A percentile compares a stretch with the other conserved stretches of the same genome.
phyloP scores from a whole-genome alignment of 2,888 invertebrate genomes.

The Oeneis ivallda region DNA sequence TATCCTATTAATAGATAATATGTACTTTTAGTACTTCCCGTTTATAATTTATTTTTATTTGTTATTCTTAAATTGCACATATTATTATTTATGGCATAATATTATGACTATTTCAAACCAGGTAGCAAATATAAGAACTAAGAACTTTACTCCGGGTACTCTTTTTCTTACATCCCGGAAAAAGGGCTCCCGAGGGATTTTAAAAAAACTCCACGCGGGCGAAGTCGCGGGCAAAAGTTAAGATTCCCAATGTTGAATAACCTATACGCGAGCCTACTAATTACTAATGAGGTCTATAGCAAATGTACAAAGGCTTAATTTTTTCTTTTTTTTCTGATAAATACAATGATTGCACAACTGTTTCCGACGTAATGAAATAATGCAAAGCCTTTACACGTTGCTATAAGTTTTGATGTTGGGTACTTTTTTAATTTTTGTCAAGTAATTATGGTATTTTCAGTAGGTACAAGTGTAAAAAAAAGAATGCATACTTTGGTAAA shows the following conservation, averaged over 20 bases:
- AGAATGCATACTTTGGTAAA: not conserved
- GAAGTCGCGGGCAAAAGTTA: too few relatives aligned
- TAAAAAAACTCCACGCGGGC: too few relatives aligned
- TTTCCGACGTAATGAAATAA: constrained; percentile 1
- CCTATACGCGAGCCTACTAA: too few relatives aligned
- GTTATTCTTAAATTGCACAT: not conserved
- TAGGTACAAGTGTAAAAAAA: not conserved
- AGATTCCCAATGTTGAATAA: too few relatives aligned
- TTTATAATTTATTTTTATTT: constrained; percentile 7
- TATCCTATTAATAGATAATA: constrained; percentile 7
- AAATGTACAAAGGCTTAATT: constrained; percentile 6
- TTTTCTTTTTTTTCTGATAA: constrained; percentile 17
- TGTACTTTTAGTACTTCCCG: constrained; percentile 4
- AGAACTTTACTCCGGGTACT: too few relatives aligned
- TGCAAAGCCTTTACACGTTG: not conserved
- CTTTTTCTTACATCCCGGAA: too few relatives aligned
- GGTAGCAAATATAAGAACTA: not conserved
- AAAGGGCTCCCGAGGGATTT: too few relatives aligned
- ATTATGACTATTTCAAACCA: not conserved
- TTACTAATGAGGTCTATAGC: too few relatives aligned
- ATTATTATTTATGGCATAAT: not conserved
- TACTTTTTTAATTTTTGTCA: not conserved
- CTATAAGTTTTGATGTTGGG: not conserved
- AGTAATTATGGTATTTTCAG: too few relatives aligned
- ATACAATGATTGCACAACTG: constrained; percentile 21